phyloP scores from a whole-genome alignment of 2,797 vertebrate species.

The Crotalus adamanteus region DNA sequence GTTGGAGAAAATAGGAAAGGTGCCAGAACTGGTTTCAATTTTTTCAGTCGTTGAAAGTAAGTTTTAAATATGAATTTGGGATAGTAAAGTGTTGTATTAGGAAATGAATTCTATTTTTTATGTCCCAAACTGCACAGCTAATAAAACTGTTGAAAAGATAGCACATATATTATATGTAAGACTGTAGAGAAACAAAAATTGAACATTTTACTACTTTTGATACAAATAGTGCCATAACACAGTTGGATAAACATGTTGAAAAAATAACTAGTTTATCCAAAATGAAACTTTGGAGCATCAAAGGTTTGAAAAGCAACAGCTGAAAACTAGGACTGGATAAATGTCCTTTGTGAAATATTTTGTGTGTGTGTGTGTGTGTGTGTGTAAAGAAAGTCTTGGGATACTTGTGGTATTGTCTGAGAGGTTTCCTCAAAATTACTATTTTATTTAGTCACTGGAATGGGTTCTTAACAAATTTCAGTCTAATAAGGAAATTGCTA shows the following conservation, averaged over 20 bases:
- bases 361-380: neutral
- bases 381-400: neutral
- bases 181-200: too few relatives aligned
- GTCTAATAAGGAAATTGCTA: neutral
- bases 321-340: neutral
- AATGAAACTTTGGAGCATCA: neutral
- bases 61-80: neutral
- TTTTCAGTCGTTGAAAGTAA: neutral
- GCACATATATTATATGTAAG: neutral
- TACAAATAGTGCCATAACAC: neutral
- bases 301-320: neutral
- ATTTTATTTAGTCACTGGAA: neutral
- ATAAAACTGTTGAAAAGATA: neutral
- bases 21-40: neutral
- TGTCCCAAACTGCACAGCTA: neutral
- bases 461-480: neutral
- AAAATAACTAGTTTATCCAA: neutral
- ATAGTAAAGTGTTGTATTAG: neutral
- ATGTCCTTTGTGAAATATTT: neutral
- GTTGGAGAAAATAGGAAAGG: neutral
- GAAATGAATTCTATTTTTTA: neutral
- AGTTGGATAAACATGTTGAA: neutral
- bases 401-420: neutral
- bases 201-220: neutral
- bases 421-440: neutral